Percentiles rank a stretch among this genome's conserved stretches.
Evolutionary conservation across 1,140 invertebrate genomes (phyloP).

Genomic region (Drosophila leontia): DNA sequence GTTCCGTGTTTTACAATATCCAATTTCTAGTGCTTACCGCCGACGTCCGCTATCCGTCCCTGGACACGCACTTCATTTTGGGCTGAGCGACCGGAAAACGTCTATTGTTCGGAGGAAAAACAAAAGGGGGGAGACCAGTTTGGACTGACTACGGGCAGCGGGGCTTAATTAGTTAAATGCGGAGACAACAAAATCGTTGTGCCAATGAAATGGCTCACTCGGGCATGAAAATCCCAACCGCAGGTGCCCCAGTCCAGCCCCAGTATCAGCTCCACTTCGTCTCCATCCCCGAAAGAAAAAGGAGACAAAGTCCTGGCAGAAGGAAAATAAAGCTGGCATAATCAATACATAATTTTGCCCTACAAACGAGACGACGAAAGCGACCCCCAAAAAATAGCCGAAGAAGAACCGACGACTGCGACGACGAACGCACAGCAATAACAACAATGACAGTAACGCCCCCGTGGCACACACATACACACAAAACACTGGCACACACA

Average conservation of each 20-base stretch:
- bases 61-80: conserved; percentile 69
- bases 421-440: conserved; percentile 50
- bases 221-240: conserved; percentile 62
- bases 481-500: conserved; percentile 10
- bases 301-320: conserved; percentile 5
- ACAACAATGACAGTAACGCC: conserved; percentile 81
- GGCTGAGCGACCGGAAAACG: conserved; percentile 67
- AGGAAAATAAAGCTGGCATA: conserved; percentile 58
- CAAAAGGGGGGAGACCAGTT: background rate
- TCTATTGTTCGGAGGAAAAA: conserved; percentile 49
- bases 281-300: conserved; percentile 1
- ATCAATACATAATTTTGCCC: conserved; percentile 84
- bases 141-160: conserved; percentile 7
- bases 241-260: conserved; percentile 15
- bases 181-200: conserved; percentile 72
- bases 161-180: conserved; percentile 78
- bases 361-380: conserved; percentile 74
- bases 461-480: conserved; percentile 33
- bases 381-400: conserved; percentile 68
- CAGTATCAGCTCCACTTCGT: background rate
- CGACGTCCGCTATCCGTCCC: conserved; percentile 13
- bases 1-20: conserved; percentile 25
- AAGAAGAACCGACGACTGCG: conserved; percentile 62
- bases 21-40: conserved; percentile 37
- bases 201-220: conserved; percentile 75